Evolutionary conservation across 2,113 vertebrate species (phyloP), one percentile per base, ranked within the genome.

Genomic region (Sigmodon hispidus): DNA sequence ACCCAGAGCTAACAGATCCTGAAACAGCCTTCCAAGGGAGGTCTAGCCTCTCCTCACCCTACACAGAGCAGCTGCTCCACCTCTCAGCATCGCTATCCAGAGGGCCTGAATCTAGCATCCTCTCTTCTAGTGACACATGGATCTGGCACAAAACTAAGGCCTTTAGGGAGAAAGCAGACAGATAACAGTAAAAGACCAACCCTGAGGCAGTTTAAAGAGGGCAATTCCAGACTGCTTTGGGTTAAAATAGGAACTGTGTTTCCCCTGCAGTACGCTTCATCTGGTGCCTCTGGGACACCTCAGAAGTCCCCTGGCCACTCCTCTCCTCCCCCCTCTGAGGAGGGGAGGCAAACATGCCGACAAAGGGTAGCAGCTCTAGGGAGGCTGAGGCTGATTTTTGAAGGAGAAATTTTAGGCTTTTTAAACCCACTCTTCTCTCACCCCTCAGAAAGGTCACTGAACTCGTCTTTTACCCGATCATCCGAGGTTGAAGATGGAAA

Each of bases 361-460:
- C 22, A 61, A n/a, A 12, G 6, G 70, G 48, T 55, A 34, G 72
- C n/a, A 34, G 93, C 87, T 85, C 93, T 80, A 50, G 19, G 48
- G 63, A n/a, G 59, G 89, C 45, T 12, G 84, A 79, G 63, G 88
- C 50, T 95, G 80, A 85, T 96, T 97, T 83, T 96, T 95, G 97
- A 98, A 98, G 98, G 97, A 96, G 96, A 97, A 98, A 98, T 95
- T 94, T 97, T 98, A 98, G 96, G 98, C 98, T 92, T 95, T 93
- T 98, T 85, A 98, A 98, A 98, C 98, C 98, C 98, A 97, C 98
- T 98, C 98, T 98, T 98, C 98, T 98, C 98, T 99, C 98, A 99
- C 99, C 99, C 99, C 98, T 99, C 99, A 90, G 99, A 99, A 96
- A 99, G 98, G 97, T 99, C 99, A 97, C 99, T 99, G 98, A 99